Base-by-base conservation (phyloP, 2,797 vertebrate genomes). In the Sebastes miniatus region DNA sequence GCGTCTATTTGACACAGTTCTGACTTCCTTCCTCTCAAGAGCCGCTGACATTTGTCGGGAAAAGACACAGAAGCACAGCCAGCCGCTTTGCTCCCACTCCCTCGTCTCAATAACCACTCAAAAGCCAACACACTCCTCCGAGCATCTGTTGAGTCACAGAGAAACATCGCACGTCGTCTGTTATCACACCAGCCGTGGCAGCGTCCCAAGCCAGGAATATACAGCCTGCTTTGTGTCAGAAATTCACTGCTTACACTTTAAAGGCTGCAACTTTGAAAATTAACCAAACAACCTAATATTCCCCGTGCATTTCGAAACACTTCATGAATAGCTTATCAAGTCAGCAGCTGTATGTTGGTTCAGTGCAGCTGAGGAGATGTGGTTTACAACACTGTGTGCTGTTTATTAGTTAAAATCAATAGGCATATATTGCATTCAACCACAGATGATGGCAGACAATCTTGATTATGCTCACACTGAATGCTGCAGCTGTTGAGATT, bases 121-220 rank as follows among this genome's bases (percentile, higher is more conserved):
- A 80, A 47, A 85, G 83, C 87, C 86, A 81, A 79, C 86, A 77
- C 89, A 91, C 89, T 91, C 83, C 84, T 91, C 87, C 76, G 79
- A 91, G 88, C 92, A 91, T 92, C 92, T 93, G 89, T 90, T 79
- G 89, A 92, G 87, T 88, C 83, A 83, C 85, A 91, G 83, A 90
- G 87, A 89, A 81, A 84, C 83, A 31, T 56, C 32, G 39, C 84
- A 81, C 87, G 63, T 81, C 14, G 71, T 78, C 83, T 89, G 79
- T 86, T 83, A 72, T 87, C 88, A 76, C 82, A 89, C 82, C 88
- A 84, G 80, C 52, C 47, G 18, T 73, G 84, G 83, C 87, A 47
- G 73, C 67, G 9, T 59, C 79, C 81, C 76, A 87, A 85, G 58
- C 54, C 69, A 24, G 61, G 67, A 88, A 85, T 74, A 86, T 16